Evolutionary conservation across 2,113 vertebrate genomes (phyloP).

Genomic region (Scatophagus argus): DNA sequence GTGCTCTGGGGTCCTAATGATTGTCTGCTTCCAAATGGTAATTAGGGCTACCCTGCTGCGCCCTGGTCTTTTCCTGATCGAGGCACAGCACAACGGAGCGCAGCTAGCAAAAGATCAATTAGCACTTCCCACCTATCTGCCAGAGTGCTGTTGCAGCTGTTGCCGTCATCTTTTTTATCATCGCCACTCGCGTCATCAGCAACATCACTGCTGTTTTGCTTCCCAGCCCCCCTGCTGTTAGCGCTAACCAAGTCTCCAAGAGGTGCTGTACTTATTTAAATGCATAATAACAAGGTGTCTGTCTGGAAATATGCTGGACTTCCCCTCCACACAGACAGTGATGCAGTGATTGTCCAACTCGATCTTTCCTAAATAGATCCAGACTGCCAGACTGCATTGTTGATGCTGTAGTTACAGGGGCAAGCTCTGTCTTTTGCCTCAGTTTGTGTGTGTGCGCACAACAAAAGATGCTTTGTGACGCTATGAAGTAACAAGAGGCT

Average conservation of each 20-base stretch:
- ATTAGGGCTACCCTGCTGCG: slow-evolving; percentile 73
- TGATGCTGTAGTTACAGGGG: slow-evolving; percentile 28
- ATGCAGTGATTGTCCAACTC: slow-evolving; percentile 30
- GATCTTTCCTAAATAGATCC: slow-evolving; percentile 30
- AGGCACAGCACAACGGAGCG: slow-evolving; percentile 45
- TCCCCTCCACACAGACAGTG: slow-evolving; percentile 37
- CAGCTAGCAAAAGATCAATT: slow-evolving; percentile 66
- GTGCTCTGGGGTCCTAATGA: slow-evolving; percentile 67
- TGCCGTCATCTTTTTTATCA: slow-evolving; percentile 32
- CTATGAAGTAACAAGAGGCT: slow-evolving; percentile 57
- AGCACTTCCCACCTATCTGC: slow-evolving; percentile 60
- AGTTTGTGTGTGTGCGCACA: slow-evolving; percentile 28
- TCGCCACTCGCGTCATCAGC: slow-evolving; percentile 2
- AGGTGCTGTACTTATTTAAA: slow-evolving; percentile 38
- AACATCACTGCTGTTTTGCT: slow-evolving; percentile 3
- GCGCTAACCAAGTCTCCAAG: slow-evolving; percentile 1
- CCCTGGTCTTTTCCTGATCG: slow-evolving; percentile 56
- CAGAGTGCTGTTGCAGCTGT: slow-evolving; percentile 35
- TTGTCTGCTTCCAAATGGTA: slow-evolving; percentile 69
- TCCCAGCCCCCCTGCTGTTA: background rate
- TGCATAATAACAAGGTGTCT: slow-evolving; percentile 45
- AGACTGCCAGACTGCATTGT: slow-evolving; percentile 16
- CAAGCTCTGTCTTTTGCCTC: slow-evolving; percentile 33
- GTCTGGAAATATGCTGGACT: slow-evolving; percentile 24
- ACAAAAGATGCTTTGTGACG: slow-evolving; percentile 55